These are phyloP conservation scores for Pontoporia blainvillei DNA, from an alignment of 2,113 vertebrate genomes.

Conservation along the genomic window DNA sequence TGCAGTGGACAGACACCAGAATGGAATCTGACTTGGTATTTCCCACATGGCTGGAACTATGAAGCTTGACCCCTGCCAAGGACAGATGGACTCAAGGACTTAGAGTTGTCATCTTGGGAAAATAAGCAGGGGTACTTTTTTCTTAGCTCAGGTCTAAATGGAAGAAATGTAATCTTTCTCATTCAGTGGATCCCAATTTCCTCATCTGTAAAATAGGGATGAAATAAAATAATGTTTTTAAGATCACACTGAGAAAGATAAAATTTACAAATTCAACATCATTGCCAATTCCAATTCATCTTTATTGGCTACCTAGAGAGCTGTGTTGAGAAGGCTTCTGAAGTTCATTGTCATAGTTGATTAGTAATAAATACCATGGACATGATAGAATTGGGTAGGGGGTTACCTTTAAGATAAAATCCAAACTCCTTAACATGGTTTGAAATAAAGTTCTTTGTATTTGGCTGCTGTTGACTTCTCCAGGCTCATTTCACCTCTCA, in stretches of 20 bases:
- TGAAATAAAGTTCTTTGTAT: neutral
- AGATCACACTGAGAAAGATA: neutral
- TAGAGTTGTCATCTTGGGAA: neutral
- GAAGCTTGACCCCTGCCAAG: neutral
- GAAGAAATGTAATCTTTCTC: neutral
- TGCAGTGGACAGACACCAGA: neutral
- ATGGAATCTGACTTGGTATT: neutral
- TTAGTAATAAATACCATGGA: neutral
- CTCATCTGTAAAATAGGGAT: neutral
- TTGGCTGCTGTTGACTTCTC: neutral
- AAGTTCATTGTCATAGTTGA: neutral
- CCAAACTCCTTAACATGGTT: neutral
- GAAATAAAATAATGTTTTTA: neutral
- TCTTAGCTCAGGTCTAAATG: neutral
- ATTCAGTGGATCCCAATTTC: neutral
- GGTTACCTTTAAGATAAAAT: neutral
- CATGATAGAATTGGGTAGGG: neutral
- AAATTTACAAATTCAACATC: neutral
- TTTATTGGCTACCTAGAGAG: neutral
- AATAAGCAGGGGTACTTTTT: neutral
- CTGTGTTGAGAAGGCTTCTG: neutral
- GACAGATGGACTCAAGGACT: neutral
- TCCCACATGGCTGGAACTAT: neutral
- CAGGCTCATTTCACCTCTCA: neutral
- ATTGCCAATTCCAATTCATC: neutral